Percentiles rank a stretch among this genome's conserved stretches.
Conservation (phyloP, 2,113 vertebrate species). For the Sebastes fasciatus region DNA sequence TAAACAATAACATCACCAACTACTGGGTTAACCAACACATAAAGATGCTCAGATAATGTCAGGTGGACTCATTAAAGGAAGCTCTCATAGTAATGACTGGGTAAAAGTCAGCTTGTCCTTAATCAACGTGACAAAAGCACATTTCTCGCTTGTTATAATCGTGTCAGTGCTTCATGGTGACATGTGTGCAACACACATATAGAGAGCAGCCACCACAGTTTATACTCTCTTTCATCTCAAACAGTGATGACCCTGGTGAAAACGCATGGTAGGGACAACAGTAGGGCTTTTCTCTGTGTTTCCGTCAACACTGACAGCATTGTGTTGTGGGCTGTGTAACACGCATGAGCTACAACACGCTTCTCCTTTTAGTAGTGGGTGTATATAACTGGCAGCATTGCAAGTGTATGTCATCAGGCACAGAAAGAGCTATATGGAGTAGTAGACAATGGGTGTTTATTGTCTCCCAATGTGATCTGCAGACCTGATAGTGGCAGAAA, state of each 20-base stretch:
- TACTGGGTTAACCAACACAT: neutral
- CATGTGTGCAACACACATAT: neutral
- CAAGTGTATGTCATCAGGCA: no score
- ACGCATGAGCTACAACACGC: neutral
- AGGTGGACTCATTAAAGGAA: neutral
- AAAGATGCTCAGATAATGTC: neutral
- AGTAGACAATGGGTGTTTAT: no score
- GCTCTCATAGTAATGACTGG: neutral
- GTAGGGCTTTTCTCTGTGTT: constrained; percentile 10
- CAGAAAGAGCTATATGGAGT: neutral
- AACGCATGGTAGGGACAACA: constrained; percentile 9
- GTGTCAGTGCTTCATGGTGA: neutral
- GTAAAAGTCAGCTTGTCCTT: neutral
- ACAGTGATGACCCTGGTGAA: neutral
- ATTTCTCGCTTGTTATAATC: neutral
- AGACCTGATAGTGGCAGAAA: neutral
- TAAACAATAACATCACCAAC: neutral
- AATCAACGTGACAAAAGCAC: neutral
- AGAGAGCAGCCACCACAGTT: neutral
- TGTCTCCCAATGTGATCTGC: neutral
- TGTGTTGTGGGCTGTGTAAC: constrained; percentile 25
- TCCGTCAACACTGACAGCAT: constrained; percentile 54
- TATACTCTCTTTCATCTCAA: neutral
- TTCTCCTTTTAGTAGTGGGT: no score
- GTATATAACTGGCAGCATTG: neutral